phyloP scores from a whole-genome alignment of 1,140 invertebrate species.

The Aporrectodea caliginosa region DNA sequence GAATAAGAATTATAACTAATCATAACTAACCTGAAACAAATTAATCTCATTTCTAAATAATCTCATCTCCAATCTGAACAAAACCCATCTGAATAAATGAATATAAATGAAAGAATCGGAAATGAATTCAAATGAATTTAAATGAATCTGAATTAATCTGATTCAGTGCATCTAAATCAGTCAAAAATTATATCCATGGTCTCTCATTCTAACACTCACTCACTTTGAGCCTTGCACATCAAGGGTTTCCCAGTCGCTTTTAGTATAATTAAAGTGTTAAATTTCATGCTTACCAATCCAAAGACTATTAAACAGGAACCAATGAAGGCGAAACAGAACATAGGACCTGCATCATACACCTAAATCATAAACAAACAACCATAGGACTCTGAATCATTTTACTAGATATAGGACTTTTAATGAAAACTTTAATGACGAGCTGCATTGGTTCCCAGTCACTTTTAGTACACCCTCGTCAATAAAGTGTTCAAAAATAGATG shows the following conservation, averaged over 20 bases:
- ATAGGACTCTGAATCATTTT: too few species aligned
- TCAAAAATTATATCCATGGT: background rate
- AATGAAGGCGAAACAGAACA: constrained; percentile 47
- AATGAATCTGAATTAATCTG: background rate
- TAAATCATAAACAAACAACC: constrained; percentile 25
- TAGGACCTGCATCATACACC: constrained; percentile 46
- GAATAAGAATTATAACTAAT: background rate
- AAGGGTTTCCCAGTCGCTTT: too few species aligned
- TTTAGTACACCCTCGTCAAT: too few species aligned
- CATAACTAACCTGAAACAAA: background rate
- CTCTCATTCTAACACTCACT: background rate
- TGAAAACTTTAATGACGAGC: too few species aligned
- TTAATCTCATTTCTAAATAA: background rate
- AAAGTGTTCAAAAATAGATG: too few species aligned
- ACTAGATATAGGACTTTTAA: too few species aligned
- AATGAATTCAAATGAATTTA: background rate
- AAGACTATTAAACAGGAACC: constrained; percentile 44
- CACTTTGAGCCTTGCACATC: too few species aligned
- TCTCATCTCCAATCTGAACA: background rate
- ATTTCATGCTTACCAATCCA: constrained; percentile 44
- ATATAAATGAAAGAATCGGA: background rate
- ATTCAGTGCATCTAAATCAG: background rate
- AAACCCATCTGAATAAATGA: background rate
- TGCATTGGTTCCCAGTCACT: too few species aligned
- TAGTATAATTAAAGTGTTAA: too few species aligned